These are phyloP conservation scores for Hoplostethus atlanticus DNA, from an alignment of 2,797 vertebrate genomes.

Conservation along the genomic window DNA sequence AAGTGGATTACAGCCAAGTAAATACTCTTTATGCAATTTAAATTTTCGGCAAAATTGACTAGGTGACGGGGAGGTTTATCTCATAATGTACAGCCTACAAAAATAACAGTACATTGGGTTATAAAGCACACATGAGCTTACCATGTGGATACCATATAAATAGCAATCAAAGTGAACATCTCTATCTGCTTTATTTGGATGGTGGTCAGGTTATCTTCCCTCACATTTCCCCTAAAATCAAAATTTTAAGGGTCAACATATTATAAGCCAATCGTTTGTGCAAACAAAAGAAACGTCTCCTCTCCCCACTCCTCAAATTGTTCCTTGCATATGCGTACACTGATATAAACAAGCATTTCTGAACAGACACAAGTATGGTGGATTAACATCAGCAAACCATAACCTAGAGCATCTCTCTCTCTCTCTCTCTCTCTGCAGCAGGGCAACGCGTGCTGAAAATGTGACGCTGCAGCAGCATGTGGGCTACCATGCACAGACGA, in stretches of 20 bases:
- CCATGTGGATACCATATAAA: background rate
- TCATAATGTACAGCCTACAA: background rate
- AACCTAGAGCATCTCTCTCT: constrained; percentile 38
- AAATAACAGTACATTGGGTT: background rate
- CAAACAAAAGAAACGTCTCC: constrained; percentile 23
- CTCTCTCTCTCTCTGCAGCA: constrained; percentile 60
- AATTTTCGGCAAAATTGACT: background rate
- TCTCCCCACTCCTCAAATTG: constrained; percentile 6
- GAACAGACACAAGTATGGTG: constrained; percentile 34
- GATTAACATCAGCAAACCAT: constrained; percentile 46
- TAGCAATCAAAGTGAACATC: background rate
- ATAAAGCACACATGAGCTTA: background rate
- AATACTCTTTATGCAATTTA: background rate
- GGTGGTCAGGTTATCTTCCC: background rate
- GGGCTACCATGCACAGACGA: constrained; percentile 67
- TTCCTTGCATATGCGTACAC: constrained; percentile 25
- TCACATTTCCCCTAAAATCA: constrained; percentile 11
- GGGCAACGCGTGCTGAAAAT: constrained; percentile 66
- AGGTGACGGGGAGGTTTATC: no score
- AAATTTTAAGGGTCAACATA: background rate
- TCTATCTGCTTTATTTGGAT: constrained; percentile 10
- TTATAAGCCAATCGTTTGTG: background rate
- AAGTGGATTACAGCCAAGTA: background rate
- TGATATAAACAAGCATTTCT: constrained; percentile 40
- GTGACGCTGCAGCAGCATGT: constrained; percentile 78